Evolutionary conservation across 2,113 vertebrate genomes (phyloP), one percentile per base, ranked within the genome.

Genomic region (Ictidomys tridecemlineatus): DNA sequence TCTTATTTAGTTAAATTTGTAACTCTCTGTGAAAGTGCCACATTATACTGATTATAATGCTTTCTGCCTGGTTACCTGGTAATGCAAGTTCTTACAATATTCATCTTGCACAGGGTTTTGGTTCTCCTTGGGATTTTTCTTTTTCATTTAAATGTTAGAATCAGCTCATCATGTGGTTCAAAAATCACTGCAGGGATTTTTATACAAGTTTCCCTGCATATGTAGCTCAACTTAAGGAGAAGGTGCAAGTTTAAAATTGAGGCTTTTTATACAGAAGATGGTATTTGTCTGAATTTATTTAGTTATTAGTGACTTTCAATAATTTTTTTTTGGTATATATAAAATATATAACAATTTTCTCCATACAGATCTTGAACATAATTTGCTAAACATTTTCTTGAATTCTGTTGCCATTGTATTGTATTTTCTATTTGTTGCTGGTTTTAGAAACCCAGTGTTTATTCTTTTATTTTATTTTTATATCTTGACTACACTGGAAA

Each of bases 141-240:
- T 34, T 93, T 96, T 89, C 28, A 30, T 76, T 93, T 85, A 89
- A 89, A 67, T 94, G 56, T 80, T 89, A 93, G 18, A 94, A 78
- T 79, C 89, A 85, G 10, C 14, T 69, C 78, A 2, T 85, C 72
- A 84, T 93, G 42, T 87, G 78, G 37, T n/a, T 91, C 61, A 94
- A 93, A 91, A 61, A 63, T 17, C 10, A 9, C 16, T 84, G 51
- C 39, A 37, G 34, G 5, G 39, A 72, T 94, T 94, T 84, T 79
- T 42, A 42, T 14, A 34, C 89, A 93, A 63, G 34, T 51, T 92
- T 4, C 4, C 28, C 18, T 87, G 53, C 67, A 77, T 74, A 42
- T 92, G 39, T 56, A 77, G 58, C 80, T 79, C 76, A 97, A 73
- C 65, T 92, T 85, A 91, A 14, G 26, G 28, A 87, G 14, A 88